These are phyloP conservation scores for Montifringilla adamsi DNA, from an alignment of 2,113 vertebrate genomes.

Conservation along the genomic window DNA sequence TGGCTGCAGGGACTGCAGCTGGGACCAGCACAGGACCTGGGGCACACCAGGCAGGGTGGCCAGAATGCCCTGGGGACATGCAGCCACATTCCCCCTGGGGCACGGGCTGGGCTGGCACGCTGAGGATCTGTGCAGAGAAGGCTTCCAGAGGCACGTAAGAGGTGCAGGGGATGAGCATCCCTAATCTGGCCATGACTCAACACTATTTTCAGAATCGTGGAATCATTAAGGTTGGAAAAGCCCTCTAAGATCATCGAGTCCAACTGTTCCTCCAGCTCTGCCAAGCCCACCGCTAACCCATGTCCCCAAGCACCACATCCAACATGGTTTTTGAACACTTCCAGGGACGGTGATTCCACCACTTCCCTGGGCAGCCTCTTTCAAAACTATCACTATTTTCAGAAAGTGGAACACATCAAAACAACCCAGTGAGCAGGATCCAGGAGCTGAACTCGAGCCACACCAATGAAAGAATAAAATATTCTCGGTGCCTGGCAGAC, in stretches of 20 bases:
- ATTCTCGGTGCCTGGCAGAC: not conserved
- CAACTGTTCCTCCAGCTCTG: not conserved
- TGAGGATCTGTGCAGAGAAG: not conserved
- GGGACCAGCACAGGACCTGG: fast-evolving
- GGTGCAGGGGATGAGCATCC: not conserved
- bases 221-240: not conserved
- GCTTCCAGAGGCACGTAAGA: not conserved
- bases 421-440: not conserved
- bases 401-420: not conserved
- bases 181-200: not conserved
- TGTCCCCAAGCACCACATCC: not conserved
- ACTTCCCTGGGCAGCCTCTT: not conserved
- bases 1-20: not conserved
- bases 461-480: not conserved
- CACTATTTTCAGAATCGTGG: not conserved
- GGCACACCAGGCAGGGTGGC: fast-evolving
- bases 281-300: not conserved
- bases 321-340: not conserved
- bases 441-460: not conserved
- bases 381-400: not conserved
- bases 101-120: fast-evolving
- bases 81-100: not conserved
- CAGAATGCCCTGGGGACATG: fast-evolving
- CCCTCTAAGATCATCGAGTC: not conserved
- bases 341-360: not conserved